Conservation (phyloP, 2,113 vertebrate genomes). For the Haemorhous mexicanus region DNA sequence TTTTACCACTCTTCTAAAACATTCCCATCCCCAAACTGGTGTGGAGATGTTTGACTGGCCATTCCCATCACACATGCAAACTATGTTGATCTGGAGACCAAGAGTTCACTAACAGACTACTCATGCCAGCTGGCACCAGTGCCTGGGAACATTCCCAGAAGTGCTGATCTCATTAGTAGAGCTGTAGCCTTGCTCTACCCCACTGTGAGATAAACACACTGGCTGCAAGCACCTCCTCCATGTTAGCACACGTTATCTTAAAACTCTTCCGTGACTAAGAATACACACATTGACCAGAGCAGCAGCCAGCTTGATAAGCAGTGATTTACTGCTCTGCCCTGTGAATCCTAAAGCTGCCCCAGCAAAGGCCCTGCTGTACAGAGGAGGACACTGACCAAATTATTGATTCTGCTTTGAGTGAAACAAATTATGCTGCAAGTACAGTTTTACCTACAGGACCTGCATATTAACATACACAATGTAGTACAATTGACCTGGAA, state of each 20-base stretch:
- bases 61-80: background rate
- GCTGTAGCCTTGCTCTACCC: constrained; percentile 1
- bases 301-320: background rate
- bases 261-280: background rate
- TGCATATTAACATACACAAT: background rate
- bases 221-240: background rate
- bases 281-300: background rate
- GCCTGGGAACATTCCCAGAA: constrained; percentile 25
- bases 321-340: background rate
- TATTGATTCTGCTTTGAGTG: background rate
- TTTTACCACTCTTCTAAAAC: background rate
- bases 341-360: background rate
- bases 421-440: background rate
- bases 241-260: background rate
- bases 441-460: background rate
- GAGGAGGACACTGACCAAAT: background rate
- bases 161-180: constrained; percentile 19
- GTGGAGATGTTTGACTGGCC: background rate
- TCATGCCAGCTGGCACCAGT: constrained; percentile 28
- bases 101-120: background rate
- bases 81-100: background rate
- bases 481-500: fast-evolving
- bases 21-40: background rate
- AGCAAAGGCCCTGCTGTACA: background rate
- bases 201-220: background rate